Base-by-base conservation (phyloP, 2,888 invertebrate genomes). In the Dexiosoma caninum region DNA sequence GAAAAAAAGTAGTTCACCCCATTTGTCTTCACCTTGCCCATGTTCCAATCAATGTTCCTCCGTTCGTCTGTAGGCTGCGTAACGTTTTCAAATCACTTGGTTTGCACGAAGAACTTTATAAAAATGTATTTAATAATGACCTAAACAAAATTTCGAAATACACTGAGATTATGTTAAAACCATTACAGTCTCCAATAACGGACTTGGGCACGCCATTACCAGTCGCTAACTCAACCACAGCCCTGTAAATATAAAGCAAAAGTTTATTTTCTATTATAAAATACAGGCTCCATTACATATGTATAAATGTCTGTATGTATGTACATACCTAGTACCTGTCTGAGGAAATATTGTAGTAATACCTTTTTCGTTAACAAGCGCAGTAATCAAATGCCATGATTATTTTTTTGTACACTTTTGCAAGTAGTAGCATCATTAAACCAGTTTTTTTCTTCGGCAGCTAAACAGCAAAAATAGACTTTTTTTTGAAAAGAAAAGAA, bases 381-480 rank as follows among this genome's bases (percentile, higher is more conserved):
- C 46, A 12, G 16, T 40, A 23, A 16, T 19, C 40, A 42, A 14
- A 37, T n/a, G 16, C 53, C 1, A 42, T 19, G 10, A 14, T 32
- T 3, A 55, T 44, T 55, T 7, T 60, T 37, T 55, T 55, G 14
- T 4, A 27, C 3, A 49, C 16, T 23, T 66, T 27, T 44, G 32
- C 14, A 55, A 55, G 6, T 1, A 44, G 7, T n/a, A n/a, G n/a
- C n/a, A n/a, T n/a, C 69, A 32, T 23, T 12, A 69, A 69, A 69
- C 69, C 42, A 57, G 69, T 66, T 69, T 69, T 16, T 14, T n/a
- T 23, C 23, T 51, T 12, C 10, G 3, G 44, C 27, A 14, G 37
- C 2, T 21, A 21, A 62, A 62, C n/a, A 46, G n/a, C n/a, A 35
- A 40, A 66, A 53, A 27, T 30, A 35, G 12, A 12, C 0, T 8